Conservation (phyloP, 1,140 invertebrate genomes). For the Lordiphosa mommai region DNA sequence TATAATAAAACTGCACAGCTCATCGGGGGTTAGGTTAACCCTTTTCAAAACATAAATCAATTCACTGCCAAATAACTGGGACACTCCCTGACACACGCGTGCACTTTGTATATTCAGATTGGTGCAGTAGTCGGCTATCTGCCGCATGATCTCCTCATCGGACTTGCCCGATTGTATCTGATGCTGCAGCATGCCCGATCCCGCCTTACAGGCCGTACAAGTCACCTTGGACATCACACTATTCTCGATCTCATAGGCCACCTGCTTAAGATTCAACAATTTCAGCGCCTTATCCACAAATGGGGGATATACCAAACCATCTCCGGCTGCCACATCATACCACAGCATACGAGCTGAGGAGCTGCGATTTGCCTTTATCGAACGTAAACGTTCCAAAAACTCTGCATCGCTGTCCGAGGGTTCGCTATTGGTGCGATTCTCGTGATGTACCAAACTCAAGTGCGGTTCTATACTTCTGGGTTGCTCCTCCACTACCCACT, state of each 20-base stretch:
- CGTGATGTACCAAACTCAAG: slow-evolving; percentile 75
- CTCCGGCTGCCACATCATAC: slow-evolving; percentile 84
- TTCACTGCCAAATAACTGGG: slow-evolving; percentile 90
- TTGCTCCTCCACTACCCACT: slow-evolving; percentile 81
- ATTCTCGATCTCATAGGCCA: slow-evolving; percentile 92
- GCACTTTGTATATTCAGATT: slow-evolving; percentile 90
- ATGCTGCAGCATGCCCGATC: slow-evolving; percentile 90
- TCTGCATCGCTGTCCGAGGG: slow-evolving; percentile 80
- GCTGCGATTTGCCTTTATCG: slow-evolving; percentile 79
- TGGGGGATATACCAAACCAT: slow-evolving; percentile 85
- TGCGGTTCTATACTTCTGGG: slow-evolving; percentile 81
- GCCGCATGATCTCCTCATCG: slow-evolving; percentile 91
- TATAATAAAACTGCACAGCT: slow-evolving; percentile 95
- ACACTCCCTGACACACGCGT: slow-evolving; percentile 92
- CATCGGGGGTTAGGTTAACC: slow-evolving; percentile 89
- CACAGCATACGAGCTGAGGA: slow-evolving; percentile 84
- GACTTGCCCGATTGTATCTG: slow-evolving; percentile 91
- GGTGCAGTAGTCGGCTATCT: slow-evolving; percentile 91
- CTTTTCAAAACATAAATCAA: slow-evolving; percentile 90
- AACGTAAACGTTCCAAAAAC: slow-evolving; percentile 80
- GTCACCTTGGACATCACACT: slow-evolving; percentile 95
- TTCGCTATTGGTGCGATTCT: slow-evolving; percentile 81
- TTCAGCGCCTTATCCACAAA: slow-evolving; percentile 91
- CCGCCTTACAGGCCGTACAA: slow-evolving; percentile 94
- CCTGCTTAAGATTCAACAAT: slow-evolving; percentile 90